phyloP scores from a whole-genome alignment of 2,113 vertebrate species.

The Semicossyphus pulcher region DNA sequence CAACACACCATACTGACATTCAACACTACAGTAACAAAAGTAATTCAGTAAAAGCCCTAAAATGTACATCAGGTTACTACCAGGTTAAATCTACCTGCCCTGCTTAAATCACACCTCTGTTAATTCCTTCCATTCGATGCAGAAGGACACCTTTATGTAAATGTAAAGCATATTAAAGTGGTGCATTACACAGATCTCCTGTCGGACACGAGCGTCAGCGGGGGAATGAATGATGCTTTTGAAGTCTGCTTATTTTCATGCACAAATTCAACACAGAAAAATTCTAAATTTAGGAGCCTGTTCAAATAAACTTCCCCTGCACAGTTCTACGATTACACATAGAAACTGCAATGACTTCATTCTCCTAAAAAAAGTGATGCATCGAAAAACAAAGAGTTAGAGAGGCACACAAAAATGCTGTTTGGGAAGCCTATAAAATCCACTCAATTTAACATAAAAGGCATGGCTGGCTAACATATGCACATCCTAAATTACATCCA shows the following conservation, averaged over 20 bases:
- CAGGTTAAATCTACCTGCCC: too few species aligned
- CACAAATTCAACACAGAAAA: slow-evolving; percentile 22
- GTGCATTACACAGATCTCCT: neutral
- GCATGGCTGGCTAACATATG: neutral
- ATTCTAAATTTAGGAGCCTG: slow-evolving; percentile 17
- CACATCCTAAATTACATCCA: slow-evolving; percentile 10
- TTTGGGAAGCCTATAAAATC: slow-evolving; percentile 28
- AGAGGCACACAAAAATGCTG: slow-evolving; percentile 18
- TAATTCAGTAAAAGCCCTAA: too few species aligned
- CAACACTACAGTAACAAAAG: too few species aligned
- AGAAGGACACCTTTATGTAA: too few species aligned
- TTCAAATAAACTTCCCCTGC: slow-evolving; percentile 17
- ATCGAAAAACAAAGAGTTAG: slow-evolving; percentile 2
- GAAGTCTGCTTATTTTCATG: slow-evolving; percentile 13
- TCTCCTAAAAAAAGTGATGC: neutral
- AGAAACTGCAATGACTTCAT: neutral
- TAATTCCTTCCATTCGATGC: too few species aligned
- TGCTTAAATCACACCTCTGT: too few species aligned
- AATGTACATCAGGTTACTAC: too few species aligned
- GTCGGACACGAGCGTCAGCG: neutral
- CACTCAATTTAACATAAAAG: slow-evolving; percentile 18
- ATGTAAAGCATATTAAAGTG: too few species aligned
- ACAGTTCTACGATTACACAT: neutral
- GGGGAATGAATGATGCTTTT: slow-evolving; percentile 17
- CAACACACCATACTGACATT: too few species aligned